Evolutionary conservation across 2,113 vertebrate species (phyloP), one percentile per base, ranked within the genome.

Genomic region (Peromyscus polionotus): DNA sequence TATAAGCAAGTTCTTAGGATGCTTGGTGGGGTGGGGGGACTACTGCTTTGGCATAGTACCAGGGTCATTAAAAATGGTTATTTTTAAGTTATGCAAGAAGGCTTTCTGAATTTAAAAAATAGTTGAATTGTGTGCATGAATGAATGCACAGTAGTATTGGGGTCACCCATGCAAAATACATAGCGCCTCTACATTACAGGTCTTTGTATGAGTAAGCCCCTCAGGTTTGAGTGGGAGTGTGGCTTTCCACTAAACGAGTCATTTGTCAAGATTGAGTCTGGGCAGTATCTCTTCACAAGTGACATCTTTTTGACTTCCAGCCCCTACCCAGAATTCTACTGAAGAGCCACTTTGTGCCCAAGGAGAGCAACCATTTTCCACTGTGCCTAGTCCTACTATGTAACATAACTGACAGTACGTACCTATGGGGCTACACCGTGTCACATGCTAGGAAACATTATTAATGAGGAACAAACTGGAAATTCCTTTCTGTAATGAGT

Each of bases 51-150:
- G 12, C 59, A n/a, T 88, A 63, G 16, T 70, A 77, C 12, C 57
- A 70, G 7, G 3, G 51, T 26, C 20, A 45, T 3, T 81, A n/a
- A 79, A 93, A 22, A 33, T 61, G 67, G 90, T 88, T 77, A 42
- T 80, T 81, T 95, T 96, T 81, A 54, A 73, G 28, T 89, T 89
- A 70, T 33, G 22, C 77, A 16, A 92, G 51, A 96, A 84, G 4
- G 0, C 45, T 67, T 19, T 85, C 51, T 95, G n/a, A 93, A 26
- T 59, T 42, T 79, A 88, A 42, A 93, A 89, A 91, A 83, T 54
- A 77, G 12, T 42, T 92, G 7, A 51, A 39, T 89, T 89, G 19
- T 9, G 57, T 13, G 2, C 5, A 36, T 90, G 17, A 75, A 73
- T 85, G 36, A 36, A 42, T 20, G 13, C 26, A 70, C 3, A 1